Evolutionary conservation across 1,140 invertebrate genomes (phyloP).

Genomic region (Pinna nobilis): DNA sequence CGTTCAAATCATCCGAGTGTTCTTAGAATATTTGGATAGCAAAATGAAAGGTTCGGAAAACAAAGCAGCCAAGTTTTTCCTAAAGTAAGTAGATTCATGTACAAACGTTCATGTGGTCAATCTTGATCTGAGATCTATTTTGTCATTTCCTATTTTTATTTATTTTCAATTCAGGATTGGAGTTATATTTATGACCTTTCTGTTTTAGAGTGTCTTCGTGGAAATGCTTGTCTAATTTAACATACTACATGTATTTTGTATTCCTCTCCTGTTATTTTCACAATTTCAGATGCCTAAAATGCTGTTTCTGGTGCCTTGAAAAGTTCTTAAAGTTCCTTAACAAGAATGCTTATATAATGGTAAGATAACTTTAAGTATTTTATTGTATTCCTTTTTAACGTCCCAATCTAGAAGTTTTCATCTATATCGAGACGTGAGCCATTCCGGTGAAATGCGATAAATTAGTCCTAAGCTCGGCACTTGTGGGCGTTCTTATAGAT

Average conservation of each 20-base stretch:
- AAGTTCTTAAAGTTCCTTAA: conserved; percentile 87
- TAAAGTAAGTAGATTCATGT: conserved; percentile 83
- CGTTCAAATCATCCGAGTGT: conserved; percentile 88
- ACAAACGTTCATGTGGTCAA: no score
- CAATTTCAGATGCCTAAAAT: conserved; percentile 79
- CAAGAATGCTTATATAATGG: conserved; percentile 96
- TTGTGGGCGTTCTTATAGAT: no score
- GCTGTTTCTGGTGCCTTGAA: no score
- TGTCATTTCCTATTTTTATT: no score
- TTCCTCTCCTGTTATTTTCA: conserved; percentile 1
- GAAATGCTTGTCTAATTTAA: no score
- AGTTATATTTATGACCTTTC: no score
- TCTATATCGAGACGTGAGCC: no score
- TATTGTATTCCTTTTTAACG: neutral
- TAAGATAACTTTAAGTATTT: conserved; percentile 47
- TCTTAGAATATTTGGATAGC: conserved; percentile 89
- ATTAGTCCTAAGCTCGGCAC: no score
- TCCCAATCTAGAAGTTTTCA: neutral
- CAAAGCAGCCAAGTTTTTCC: conserved; percentile 81
- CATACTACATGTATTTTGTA: neutral
- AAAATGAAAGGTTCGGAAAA: conserved; percentile 84
- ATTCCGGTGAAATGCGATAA: no score
- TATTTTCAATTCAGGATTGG: no score
- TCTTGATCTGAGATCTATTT: no score
- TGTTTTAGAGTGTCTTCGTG: no score